Conservation (phyloP, 2,113 vertebrate species). For the Grallaria varia region DNA sequence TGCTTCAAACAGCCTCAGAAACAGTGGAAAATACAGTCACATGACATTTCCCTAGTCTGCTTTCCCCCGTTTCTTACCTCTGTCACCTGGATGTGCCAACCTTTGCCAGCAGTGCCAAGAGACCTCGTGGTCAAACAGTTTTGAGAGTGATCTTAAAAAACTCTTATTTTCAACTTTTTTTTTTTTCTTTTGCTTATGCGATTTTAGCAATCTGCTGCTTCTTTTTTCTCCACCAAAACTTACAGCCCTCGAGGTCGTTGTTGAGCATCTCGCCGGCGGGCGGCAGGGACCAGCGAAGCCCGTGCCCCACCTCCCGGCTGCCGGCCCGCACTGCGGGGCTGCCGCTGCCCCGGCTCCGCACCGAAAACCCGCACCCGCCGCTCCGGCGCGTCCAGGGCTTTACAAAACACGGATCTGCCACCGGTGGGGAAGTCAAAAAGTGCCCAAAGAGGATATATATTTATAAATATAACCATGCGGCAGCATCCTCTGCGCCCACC, state of each 20-base stretch:
- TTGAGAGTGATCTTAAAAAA: neutral
- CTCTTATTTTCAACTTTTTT: neutral
- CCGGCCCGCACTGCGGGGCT: neutral
- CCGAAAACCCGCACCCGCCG: neutral
- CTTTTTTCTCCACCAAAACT: neutral
- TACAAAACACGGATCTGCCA: neutral
- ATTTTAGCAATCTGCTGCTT: neutral
- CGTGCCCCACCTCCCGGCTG: conserved; percentile 55
- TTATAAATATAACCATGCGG: neutral
- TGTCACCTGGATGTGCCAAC: neutral
- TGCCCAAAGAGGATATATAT: neutral
- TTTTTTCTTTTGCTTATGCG: too few species aligned
- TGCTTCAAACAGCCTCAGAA: neutral
- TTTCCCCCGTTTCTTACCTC: neutral
- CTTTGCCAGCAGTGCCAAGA: neutral
- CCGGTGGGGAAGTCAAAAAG: neutral
- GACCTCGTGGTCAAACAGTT: neutral
- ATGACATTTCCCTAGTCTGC: fast-evolving
- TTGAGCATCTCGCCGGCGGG: fast-evolving
- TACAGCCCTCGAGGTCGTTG: fast-evolving
- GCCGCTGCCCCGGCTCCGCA: neutral
- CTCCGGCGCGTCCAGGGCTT: fast-evolving
- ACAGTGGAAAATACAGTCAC: neutral
- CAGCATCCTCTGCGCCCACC: neutral
- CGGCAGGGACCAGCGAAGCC: neutral